Evolutionary conservation across 2,113 vertebrate species (phyloP).

Genomic region (Lethenteron reissneri): DNA sequence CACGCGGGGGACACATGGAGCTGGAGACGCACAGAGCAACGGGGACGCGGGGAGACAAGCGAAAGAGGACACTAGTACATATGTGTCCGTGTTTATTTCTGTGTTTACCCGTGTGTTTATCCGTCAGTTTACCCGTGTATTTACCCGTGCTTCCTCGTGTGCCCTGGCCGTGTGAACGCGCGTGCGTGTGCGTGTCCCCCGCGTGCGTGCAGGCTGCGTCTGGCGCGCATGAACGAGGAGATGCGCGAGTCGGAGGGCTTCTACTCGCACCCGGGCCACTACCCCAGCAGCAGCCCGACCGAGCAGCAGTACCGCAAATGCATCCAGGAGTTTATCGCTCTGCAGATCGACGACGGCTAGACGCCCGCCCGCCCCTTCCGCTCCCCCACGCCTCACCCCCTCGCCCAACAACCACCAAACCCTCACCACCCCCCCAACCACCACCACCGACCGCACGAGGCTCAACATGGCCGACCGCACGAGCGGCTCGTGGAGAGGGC

Average conservation of each 20-base stretch:
- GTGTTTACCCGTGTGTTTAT: no score
- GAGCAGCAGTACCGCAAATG: slow-evolving; percentile 87
- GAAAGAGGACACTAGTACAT: no score
- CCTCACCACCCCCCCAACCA: neutral
- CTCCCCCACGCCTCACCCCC: neutral
- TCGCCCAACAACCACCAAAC: neutral
- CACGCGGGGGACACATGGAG: no score
- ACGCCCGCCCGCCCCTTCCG: slow-evolving; percentile 11
- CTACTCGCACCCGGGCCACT: slow-evolving; percentile 58
- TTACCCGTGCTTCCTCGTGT: no score
- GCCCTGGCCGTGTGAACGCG: no score
- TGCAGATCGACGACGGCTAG: slow-evolving; percentile 71
- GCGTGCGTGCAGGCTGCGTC: slow-evolving; percentile 40
- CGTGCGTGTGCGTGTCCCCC: neutral
- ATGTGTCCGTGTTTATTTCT: no score
- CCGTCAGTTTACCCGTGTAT: no score
- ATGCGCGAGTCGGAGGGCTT: slow-evolving; percentile 81
- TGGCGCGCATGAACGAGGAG: slow-evolving; percentile 89
- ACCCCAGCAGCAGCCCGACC: slow-evolving; percentile 65
- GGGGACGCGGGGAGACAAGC: no score
- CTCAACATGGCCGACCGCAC: neutral
- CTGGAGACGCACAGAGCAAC: no score
- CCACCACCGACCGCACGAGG: neutral
- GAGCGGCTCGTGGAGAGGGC: neutral
- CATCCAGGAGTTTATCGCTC: slow-evolving; percentile 93